Evolutionary conservation across 2,113 vertebrate genomes (phyloP).

Genomic region (Austrofundulus limnaeus): DNA sequence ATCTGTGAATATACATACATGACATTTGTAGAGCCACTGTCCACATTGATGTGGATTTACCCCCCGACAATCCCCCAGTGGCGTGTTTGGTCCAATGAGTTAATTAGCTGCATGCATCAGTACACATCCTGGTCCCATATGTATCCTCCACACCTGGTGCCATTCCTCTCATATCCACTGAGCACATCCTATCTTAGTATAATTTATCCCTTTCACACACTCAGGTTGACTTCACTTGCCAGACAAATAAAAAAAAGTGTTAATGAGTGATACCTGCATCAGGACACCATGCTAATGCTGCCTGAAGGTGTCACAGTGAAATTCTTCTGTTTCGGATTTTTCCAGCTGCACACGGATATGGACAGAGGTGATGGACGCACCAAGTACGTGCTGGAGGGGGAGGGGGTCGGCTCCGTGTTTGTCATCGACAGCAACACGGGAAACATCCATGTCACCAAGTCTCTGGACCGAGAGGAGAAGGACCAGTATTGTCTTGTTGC

Average conservation of each 20-base stretch:
- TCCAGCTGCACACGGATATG: slow-evolving; percentile 88
- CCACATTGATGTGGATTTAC: slow-evolving; percentile 45
- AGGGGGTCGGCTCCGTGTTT: slow-evolving; percentile 90
- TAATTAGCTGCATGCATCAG: slow-evolving; percentile 69
- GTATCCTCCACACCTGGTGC: slow-evolving; percentile 72
- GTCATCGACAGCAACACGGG: slow-evolving; percentile 89
- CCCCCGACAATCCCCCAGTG: slow-evolving; percentile 48
- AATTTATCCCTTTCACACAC: slow-evolving; percentile 48
- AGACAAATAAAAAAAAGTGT: slow-evolving; percentile 23
- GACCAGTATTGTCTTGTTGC: slow-evolving; percentile 87
- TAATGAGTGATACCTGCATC: slow-evolving; percentile 42
- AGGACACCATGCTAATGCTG: slow-evolving; percentile 6
- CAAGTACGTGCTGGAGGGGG: slow-evolving; percentile 86
- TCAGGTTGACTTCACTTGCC: slow-evolving; percentile 30
- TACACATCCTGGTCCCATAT: slow-evolving; percentile 60
- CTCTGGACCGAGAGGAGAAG: slow-evolving; percentile 89
- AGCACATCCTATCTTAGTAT: slow-evolving; percentile 41
- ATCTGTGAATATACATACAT: slow-evolving; percentile 49
- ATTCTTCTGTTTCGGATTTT: slow-evolving; percentile 21
- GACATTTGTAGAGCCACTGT: slow-evolving; percentile 49
- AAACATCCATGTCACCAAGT: slow-evolving; percentile 91
- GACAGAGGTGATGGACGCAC: slow-evolving; percentile 86
- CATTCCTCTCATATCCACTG: slow-evolving; percentile 50
- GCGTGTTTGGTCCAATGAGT: slow-evolving; percentile 65
- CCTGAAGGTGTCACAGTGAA: slow-evolving; percentile 15